A percentile compares a stretch with the other conserved stretches of the same genome.
These are phyloP conservation scores for Venturia canescens DNA, from an alignment of 1,140 invertebrate species.

Conservation along the genomic window DNA sequence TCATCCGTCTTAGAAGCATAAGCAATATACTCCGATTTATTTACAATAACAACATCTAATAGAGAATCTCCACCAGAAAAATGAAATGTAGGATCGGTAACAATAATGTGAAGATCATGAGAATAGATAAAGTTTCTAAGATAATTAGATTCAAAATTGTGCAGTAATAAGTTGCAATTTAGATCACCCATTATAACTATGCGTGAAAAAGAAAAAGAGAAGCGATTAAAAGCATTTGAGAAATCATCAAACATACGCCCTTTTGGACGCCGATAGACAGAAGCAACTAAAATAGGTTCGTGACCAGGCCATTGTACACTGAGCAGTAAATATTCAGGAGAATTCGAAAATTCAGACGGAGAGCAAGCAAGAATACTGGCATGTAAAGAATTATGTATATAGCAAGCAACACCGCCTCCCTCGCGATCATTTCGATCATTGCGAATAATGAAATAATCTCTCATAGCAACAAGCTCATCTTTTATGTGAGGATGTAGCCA, in stretches of 20 bases:
- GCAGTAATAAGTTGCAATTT: slow-evolving; percentile 31
- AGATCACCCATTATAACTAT: slow-evolving; percentile 32
- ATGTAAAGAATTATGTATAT: slow-evolving; percentile 19
- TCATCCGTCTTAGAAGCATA: not conserved
- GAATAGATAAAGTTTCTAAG: not conserved
- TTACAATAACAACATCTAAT: slow-evolving; percentile 22
- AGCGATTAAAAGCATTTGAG: not conserved
- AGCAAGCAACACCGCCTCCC: slow-evolving; percentile 28
- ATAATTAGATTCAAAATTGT: not conserved
- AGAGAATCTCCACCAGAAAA: not conserved
- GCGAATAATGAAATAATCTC: slow-evolving; percentile 12
- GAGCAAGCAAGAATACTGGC: not conserved
- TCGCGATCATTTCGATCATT: slow-evolving; percentile 8
- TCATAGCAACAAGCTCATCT: not conserved
- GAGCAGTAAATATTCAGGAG: not conserved
- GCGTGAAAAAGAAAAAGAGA: not conserved
- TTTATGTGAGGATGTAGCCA: slow-evolving; percentile 6
- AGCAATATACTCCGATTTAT: not conserved
- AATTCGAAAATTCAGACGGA: slow-evolving; percentile 8
- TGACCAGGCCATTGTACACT: not conserved
- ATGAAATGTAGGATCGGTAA: not conserved
- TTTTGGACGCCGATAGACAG: slow-evolving; percentile 27
- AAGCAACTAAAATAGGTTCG: not conserved
- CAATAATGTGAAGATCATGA: not conserved
- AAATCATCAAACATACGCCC: slow-evolving; percentile 19